Conservation (phyloP, 2,888 invertebrate genomes). For the Cosmia trapezina region DNA sequence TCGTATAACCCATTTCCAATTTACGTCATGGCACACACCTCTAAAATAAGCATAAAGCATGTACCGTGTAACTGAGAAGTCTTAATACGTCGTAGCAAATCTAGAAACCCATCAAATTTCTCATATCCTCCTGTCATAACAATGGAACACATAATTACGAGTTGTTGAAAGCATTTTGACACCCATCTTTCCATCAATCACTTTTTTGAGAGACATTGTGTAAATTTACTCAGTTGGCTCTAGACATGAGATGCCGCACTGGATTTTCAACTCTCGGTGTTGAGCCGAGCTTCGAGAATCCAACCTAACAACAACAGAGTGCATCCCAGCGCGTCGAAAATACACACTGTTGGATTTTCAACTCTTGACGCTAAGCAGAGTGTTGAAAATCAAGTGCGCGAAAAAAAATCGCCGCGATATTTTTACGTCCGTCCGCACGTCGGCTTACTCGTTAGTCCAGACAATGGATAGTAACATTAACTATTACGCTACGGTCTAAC, state of each 20-base stretch:
- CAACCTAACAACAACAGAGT: no score
- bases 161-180: constrained; percentile 43
- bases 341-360: no score
- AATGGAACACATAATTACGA: constrained; percentile 15
- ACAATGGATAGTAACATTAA: constrained; percentile 38
- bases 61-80: neutral
- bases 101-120: constrained; percentile 12
- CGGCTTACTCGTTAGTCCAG: constrained; percentile 21
- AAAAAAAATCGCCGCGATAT: no score
- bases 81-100: neutral
- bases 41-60: constrained; percentile 14
- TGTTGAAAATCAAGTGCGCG: no score
- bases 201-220: constrained; percentile 14
- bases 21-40: constrained; percentile 8
- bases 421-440: no score
- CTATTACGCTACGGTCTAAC: constrained; percentile 5
- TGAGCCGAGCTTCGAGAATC: no score
- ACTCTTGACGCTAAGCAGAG: no score
- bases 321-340: no score
- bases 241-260: no score
- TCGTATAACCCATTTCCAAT: constrained; percentile 12
- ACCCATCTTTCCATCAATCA: constrained; percentile 40
- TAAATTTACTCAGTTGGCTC: constrained; percentile 32
- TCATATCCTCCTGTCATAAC: constrained; percentile 36
- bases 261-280: no score